A percentile compares a stretch with the other conserved stretches of the same genome.
Evolutionary conservation across 2,888 invertebrate genomes (phyloP).

Genomic region (Harpagoxenus sublaevis): DNA sequence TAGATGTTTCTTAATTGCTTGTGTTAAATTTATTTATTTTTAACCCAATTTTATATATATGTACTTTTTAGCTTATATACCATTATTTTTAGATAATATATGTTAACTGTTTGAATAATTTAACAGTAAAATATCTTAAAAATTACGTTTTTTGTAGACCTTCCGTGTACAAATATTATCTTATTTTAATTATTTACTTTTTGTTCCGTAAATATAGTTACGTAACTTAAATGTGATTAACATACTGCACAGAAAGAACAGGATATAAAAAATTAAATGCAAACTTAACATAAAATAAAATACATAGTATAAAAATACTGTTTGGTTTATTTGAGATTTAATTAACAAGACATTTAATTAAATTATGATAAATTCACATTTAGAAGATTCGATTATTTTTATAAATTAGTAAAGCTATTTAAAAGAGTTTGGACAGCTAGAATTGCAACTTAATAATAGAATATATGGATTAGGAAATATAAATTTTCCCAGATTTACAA

Average conservation of each 20-base stretch:
- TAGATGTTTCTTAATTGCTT: background rate
- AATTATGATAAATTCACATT: background rate
- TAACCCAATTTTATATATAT: background rate
- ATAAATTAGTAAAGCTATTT: background rate
- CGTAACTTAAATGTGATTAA: background rate
- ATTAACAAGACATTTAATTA: background rate
- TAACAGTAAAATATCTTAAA: background rate
- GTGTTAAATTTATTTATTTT: background rate
- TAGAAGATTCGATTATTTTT: background rate
- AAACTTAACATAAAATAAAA: background rate
- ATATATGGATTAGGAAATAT: background rate
- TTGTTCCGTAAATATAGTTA: background rate
- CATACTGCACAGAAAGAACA: background rate
- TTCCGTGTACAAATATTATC: background rate
- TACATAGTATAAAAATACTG: background rate
- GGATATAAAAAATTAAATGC: background rate
- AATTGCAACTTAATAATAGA: background rate
- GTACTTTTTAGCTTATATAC: background rate
- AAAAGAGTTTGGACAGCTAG: background rate
- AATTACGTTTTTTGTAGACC: background rate
- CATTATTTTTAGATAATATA: background rate
- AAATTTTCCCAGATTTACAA: background rate
- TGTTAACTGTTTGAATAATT: background rate
- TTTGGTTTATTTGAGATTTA: background rate
- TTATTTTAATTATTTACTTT: slow-evolving; percentile 4